These are phyloP conservation scores for Pilophorus perplexus DNA, from an alignment of 2,888 invertebrate species.

Conservation along the genomic window DNA sequence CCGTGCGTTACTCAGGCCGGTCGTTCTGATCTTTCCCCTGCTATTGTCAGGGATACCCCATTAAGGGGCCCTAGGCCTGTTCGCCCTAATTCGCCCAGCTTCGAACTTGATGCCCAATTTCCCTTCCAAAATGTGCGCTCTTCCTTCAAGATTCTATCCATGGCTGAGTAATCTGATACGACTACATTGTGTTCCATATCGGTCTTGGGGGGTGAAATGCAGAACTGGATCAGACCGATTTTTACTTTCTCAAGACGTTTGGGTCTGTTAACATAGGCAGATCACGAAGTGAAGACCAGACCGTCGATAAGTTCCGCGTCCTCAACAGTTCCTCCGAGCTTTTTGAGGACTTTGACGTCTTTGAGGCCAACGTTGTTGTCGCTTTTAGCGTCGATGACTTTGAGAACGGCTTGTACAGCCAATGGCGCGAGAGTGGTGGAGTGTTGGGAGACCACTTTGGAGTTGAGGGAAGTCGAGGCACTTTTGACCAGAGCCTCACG, in stretches of 20 bases:
- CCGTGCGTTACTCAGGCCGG: too few relatives aligned
- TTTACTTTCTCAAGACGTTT: conserved; percentile 95
- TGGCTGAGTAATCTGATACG: conserved; percentile 98
- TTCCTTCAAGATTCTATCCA: conserved; percentile 97
- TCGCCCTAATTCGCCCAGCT: too few relatives aligned
- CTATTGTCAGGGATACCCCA: too few relatives aligned
- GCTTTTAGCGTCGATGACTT: conserved; percentile 70
- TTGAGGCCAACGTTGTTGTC: conserved; percentile 82
- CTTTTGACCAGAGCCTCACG: conserved; percentile 84
- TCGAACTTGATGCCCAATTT: too few relatives aligned
- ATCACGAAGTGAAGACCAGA: conserved; percentile 87
- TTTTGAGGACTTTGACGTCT: conserved; percentile 95
- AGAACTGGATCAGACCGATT: conserved; percentile 98
- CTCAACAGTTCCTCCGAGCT: conserved; percentile 95
- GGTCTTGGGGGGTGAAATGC: conserved; percentile 98
- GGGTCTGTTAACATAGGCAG: conserved; percentile 87
- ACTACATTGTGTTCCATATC: conserved; percentile 97
- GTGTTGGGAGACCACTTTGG: conserved; percentile 98
- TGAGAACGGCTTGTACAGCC: conserved; percentile 94
- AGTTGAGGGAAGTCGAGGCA: conserved; percentile 97
- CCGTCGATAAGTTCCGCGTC: conserved; percentile 95
- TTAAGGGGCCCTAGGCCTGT: too few relatives aligned
- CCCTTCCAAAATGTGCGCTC: too few relatives aligned
- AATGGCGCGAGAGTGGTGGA: conserved; percentile 92
- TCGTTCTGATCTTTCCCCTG: too few relatives aligned